Evolutionary conservation across 2,797 vertebrate genomes (phyloP).

Genomic region (Erethizon dorsatum): DNA sequence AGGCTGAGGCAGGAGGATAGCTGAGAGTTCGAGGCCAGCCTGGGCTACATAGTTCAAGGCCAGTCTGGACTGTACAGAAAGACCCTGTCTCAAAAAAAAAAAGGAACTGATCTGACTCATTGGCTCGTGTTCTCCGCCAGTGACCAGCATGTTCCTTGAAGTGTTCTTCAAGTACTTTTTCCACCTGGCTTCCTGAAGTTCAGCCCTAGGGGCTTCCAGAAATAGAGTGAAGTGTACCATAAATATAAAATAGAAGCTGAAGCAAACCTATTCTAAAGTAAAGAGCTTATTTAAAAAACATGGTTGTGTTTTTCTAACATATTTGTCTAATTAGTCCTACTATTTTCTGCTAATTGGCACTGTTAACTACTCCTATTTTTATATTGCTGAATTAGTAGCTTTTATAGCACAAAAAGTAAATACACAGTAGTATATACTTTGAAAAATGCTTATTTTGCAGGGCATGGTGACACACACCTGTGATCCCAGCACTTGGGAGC

Average conservation of each 20-base stretch:
- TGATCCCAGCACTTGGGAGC: neutral
- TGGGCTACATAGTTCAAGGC: neutral
- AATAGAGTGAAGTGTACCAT: neutral
- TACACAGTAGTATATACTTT: neutral
- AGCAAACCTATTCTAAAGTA: neutral
- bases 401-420: neutral
- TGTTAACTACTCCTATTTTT: neutral
- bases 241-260: conserved; percentile 4
- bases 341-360: neutral
- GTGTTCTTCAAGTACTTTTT: neutral
- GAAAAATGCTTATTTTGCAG: neutral
- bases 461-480: rapidly evolving
- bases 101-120: neutral
- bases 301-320: neutral
- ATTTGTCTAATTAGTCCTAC: neutral
- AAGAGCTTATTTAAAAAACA: neutral
- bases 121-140: neutral
- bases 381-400: neutral
- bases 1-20: neutral
- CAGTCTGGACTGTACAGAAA: neutral
- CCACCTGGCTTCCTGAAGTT: neutral
- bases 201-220: neutral
- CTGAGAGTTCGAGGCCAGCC: neutral
- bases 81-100: neutral
- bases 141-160: neutral